phyloP scores from a whole-genome alignment of 2,113 vertebrate genomes.

The Eretmochelys imbricata region DNA sequence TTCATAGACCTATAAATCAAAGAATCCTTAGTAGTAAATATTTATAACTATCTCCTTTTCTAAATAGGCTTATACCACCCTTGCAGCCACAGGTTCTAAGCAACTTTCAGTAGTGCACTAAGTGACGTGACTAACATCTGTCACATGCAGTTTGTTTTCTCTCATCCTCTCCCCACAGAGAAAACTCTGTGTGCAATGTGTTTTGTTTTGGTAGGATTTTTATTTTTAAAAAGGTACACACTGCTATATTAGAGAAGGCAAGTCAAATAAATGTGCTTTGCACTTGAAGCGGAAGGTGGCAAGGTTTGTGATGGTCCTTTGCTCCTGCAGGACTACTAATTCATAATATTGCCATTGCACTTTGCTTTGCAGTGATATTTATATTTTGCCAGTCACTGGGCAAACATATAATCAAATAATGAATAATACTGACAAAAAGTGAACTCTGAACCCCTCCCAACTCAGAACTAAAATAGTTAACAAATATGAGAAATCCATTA shows the following conservation, averaged over 20 bases:
- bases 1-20: constrained; percentile 88
- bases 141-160: not conserved
- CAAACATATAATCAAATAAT: not conserved
- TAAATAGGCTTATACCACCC: not conserved
- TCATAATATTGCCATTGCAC: not conserved
- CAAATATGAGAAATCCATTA: not conserved
- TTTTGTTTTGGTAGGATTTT: not conserved
- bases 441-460: not conserved
- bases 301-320: not conserved
- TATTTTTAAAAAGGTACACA: not conserved
- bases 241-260: not conserved
- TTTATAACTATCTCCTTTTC: not conserved
- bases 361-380: not conserved
- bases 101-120: not conserved
- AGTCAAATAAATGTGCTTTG: not conserved
- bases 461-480: not conserved
- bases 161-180: not conserved
- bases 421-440: not conserved
- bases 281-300: not conserved
- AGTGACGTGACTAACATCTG: not conserved
- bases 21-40: not conserved
- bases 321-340: not conserved
- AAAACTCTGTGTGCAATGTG: not conserved
- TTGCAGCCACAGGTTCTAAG: not conserved
- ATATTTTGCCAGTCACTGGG: not conserved